These are phyloP conservation scores for Rhinogobius similis DNA, from an alignment of 2,113 vertebrate species.

Conservation along the genomic window DNA sequence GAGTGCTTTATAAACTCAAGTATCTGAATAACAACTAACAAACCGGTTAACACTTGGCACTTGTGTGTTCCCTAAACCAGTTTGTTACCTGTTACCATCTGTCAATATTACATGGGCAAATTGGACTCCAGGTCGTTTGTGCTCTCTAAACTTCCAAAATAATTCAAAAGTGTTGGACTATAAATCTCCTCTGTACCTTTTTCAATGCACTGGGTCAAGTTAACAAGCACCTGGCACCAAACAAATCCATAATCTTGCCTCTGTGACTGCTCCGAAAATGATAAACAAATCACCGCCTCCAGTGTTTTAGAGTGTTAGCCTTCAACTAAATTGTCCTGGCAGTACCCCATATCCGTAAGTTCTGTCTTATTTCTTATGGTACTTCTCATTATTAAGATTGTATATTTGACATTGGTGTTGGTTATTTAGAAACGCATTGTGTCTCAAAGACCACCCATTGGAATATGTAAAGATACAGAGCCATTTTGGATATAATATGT, in stretches of 20 bases:
- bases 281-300: not conserved
- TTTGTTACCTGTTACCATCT: no score
- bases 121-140: not conserved
- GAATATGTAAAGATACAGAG: not conserved
- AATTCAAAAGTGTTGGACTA: slow-evolving; percentile 6
- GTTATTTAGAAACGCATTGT: slow-evolving; percentile 18
- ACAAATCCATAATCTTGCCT: slow-evolving; percentile 15
- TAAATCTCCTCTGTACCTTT: slow-evolving; percentile 9
- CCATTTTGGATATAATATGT: not conserved
- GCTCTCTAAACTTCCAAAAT: slow-evolving; percentile 3
- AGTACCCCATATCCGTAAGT: not conserved
- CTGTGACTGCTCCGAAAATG: slow-evolving; percentile 8
- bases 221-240: slow-evolving; percentile 5
- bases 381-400: slow-evolving; percentile 26
- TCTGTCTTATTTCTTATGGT: slow-evolving; percentile 3
- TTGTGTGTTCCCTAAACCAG: no score
- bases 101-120: not conserved
- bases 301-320: slow-evolving; percentile 13
- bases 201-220: not conserved
- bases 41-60: not conserved
- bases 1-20: no score
- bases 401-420: slow-evolving; percentile 15
- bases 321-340: slow-evolving; percentile 10
- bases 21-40: no score
- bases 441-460: not conserved